Conservation (phyloP, 2,797 vertebrate genomes). For the Sorex maritimensis region DNA sequence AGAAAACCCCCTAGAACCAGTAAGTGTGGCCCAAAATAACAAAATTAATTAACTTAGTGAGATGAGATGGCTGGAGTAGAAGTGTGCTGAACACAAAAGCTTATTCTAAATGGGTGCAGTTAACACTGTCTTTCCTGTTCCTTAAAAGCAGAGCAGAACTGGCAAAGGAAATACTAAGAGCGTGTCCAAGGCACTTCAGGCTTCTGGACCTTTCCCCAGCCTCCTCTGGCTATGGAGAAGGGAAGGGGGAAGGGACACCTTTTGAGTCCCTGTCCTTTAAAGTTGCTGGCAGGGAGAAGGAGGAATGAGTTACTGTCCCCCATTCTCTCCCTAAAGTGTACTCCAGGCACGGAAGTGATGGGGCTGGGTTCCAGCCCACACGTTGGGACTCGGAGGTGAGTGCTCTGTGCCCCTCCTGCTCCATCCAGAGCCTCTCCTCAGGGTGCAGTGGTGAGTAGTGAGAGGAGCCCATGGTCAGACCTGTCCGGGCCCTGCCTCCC, state of each 20-base stretch:
- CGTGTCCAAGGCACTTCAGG: neutral
- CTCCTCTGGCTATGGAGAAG: neutral
- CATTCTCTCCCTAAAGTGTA: neutral
- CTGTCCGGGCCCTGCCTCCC: neutral
- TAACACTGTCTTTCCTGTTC: neutral
- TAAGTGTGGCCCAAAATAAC: too few species aligned
- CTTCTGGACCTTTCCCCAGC: neutral
- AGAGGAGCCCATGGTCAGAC: accelerated
- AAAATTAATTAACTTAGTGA: too few species aligned
- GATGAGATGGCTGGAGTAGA: neutral
- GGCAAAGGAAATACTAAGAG: conserved; percentile 48
- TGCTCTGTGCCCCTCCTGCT: neutral
- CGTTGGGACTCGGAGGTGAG: neutral
- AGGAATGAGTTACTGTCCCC: neutral
- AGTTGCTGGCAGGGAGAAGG: neutral
- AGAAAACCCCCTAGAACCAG: too few species aligned
- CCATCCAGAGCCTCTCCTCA: neutral
- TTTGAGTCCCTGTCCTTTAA: neutral
- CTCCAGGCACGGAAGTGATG: neutral
- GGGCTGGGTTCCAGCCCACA: neutral
- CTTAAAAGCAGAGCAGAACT: neutral
- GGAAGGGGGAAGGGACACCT: neutral
- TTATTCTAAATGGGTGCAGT: neutral
- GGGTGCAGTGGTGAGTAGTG: neutral
- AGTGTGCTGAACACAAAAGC: neutral